Percentiles rank a stretch among this genome's conserved stretches.
Evolutionary conservation across 2,797 vertebrate genomes (phyloP).

Genomic region (Mico argentatus): DNA sequence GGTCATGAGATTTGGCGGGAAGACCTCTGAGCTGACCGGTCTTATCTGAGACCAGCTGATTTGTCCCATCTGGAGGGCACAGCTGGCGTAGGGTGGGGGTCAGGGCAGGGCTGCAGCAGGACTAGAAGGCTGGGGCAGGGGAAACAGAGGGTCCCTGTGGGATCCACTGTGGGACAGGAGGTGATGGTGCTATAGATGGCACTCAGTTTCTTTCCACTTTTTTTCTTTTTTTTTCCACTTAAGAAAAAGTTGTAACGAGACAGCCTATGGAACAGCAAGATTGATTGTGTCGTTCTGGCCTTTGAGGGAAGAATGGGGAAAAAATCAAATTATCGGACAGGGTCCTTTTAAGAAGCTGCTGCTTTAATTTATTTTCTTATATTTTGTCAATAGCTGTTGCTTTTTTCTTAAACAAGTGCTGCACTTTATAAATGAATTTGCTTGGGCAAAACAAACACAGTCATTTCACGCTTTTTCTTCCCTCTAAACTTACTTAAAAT

Average conservation of each 20-base stretch:
- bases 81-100: background rate
- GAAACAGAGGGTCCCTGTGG: rapidly evolving
- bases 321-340: constrained; percentile 83
- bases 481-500: constrained; percentile 64
- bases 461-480: constrained; percentile 59
- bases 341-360: constrained; percentile 79
- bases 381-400: constrained; percentile 83
- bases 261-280: constrained; percentile 69
- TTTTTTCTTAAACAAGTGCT: constrained; percentile 78
- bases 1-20: background rate
- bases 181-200: background rate
- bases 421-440: constrained; percentile 81
- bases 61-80: background rate
- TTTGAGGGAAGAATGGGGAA: constrained; percentile 78
- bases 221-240: constrained; percentile 40
- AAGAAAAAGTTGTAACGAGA: constrained; percentile 77
- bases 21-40: background rate
- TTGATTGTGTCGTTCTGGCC: constrained; percentile 80
- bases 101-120: background rate
- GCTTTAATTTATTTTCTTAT: constrained; percentile 85
- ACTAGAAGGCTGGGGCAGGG: constrained; percentile 9
- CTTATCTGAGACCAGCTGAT: background rate
- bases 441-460: constrained; percentile 75
- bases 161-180: rapidly evolving
- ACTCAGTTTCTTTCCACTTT: constrained; percentile 29